phyloP scores from a whole-genome alignment of 2,888 invertebrate species.

The Dermolepida albohirtum region DNA sequence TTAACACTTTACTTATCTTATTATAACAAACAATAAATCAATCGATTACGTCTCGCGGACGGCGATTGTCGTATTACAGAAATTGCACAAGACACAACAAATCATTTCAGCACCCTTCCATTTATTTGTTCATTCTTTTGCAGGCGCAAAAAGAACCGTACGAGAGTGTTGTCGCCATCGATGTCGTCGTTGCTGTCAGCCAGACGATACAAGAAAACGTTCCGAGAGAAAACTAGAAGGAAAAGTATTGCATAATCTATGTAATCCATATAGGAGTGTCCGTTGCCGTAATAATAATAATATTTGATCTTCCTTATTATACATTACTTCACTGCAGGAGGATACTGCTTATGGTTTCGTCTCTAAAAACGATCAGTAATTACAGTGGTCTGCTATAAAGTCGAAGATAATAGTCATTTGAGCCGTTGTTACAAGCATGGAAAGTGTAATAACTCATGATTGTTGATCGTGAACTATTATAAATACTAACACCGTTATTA shows the following conservation, averaged over 20 bases:
- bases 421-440: conserved; percentile 16
- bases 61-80: conserved; percentile 41
- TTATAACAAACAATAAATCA: conserved; percentile 49
- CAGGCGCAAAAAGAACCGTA: neutral
- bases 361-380: conserved; percentile 7
- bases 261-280: conserved; percentile 12
- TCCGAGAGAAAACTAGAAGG: neutral
- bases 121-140: conserved; percentile 41
- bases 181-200: neutral
- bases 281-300: neutral
- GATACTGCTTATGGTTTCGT: neutral
- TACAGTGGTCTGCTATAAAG: conserved; percentile 28
- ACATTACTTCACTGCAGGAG: neutral
- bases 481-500: conserved; percentile 32
- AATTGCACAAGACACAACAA: conserved; percentile 51
- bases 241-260: conserved; percentile 23
- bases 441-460: conserved; percentile 37
- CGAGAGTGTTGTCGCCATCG: no score
- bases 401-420: conserved; percentile 20
- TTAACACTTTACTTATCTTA: conserved; percentile 7
- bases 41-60: conserved; percentile 41
- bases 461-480: conserved; percentile 32
- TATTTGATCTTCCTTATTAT: conserved; percentile 15
- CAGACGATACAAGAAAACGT: neutral
- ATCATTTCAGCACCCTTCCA: conserved; percentile 59